Evolutionary conservation across 2,113 vertebrate species (phyloP).

Genomic region (Protomyctophum bolini): DNA sequence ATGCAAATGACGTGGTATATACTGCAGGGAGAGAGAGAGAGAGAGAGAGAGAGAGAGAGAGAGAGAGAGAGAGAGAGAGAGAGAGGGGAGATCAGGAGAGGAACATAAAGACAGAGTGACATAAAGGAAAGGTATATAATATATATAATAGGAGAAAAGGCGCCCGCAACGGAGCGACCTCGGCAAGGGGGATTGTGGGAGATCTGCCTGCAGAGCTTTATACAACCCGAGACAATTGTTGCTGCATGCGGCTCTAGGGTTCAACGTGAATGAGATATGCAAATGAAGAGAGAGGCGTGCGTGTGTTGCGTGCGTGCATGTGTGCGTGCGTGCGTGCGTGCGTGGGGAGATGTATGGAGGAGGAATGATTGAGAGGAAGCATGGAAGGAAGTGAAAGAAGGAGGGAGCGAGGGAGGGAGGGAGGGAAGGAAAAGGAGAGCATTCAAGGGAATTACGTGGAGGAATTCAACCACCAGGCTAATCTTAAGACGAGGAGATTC

Average conservation of each 20-base stretch:
- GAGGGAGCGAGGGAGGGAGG: conserved; percentile 9
- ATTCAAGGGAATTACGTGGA: not conserved
- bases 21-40: not conserved
- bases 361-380: no score
- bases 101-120: conserved; percentile 3
- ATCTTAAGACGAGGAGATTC: conserved; percentile 4
- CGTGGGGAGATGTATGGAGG: no score
- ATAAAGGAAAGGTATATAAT: not conserved
- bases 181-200: not conserved
- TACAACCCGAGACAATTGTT: conserved; percentile 5
- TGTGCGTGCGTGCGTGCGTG: no score
- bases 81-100: not conserved
- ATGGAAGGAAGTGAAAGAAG: not conserved
- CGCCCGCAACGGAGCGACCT: not conserved
- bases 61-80: not conserved
- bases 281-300: conserved; percentile 37
- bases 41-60: not conserved
- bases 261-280: conserved; percentile 38
- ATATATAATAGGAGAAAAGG: conserved; percentile 41
- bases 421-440: not conserved
- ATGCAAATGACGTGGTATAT: no score
- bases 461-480: conserved; percentile 22
- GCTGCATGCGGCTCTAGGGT: conserved; percentile 7
- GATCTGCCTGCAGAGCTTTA: conserved; percentile 24
- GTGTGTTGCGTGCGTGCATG: no score